phyloP scores from a whole-genome alignment of 2,113 vertebrate species.

The Salvelinus fontinalis region DNA sequence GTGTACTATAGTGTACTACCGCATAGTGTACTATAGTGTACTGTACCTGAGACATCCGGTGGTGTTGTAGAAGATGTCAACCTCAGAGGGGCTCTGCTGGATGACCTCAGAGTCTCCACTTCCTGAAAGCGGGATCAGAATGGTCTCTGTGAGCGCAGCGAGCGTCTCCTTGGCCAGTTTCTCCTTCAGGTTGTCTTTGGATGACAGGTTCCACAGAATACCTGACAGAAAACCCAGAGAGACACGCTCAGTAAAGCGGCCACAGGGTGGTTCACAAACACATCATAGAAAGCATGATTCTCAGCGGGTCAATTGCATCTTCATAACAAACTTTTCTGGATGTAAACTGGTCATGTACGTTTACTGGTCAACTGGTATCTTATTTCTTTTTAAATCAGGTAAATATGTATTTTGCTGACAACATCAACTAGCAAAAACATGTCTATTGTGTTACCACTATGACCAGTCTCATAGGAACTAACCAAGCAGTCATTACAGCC shows the following conservation, averaged over 20 bases:
- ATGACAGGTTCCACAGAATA: conserved; percentile 96
- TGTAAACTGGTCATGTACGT: too few species aligned
- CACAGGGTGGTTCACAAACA: too few species aligned
- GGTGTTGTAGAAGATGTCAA: conserved; percentile 90
- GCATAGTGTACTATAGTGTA: too few species aligned
- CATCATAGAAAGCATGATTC: too few species aligned
- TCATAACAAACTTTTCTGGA: too few species aligned
- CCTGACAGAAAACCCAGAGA: conserved; percentile 66
- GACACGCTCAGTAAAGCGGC: too few species aligned
- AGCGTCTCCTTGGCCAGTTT: conserved; percentile 85
- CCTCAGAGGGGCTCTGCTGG: conserved; percentile 82
- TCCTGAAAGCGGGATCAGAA: conserved; percentile 84
- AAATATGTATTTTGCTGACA: too few species aligned
- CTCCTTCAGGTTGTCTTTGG: conserved; percentile 92
- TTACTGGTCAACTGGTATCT: too few species aligned
- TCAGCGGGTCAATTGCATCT: too few species aligned
- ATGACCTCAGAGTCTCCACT: conserved; percentile 57
- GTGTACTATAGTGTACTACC: too few species aligned
- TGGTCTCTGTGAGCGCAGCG: conserved; percentile 82
- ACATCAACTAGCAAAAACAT: neutral
- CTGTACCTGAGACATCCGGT: conserved; percentile 91
- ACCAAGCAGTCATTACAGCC: neutral
- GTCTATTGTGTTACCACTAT: neutral
- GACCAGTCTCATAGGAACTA: neutral
- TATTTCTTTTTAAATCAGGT: too few species aligned